These are phyloP conservation scores for Oncorhynchus masou DNA, from an alignment of 2,113 vertebrate species.

Conservation along the genomic window DNA sequence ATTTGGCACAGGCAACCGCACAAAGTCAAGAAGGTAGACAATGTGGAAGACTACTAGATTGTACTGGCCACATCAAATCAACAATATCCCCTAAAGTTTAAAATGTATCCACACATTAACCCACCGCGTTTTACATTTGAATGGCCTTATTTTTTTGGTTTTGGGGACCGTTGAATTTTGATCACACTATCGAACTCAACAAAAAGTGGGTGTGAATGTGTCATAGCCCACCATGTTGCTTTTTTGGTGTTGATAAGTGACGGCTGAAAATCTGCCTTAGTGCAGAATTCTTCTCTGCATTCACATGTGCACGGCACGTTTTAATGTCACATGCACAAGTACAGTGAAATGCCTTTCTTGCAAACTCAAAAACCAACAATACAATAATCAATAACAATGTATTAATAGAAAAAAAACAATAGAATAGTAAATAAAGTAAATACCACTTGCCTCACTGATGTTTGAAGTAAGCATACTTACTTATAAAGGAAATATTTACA, in stretches of 20 bases:
- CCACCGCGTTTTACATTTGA: too few species aligned
- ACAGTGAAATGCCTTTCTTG: too few species aligned
- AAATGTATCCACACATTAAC: neutral
- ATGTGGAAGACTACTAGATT: neutral
- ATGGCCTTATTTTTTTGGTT: neutral
- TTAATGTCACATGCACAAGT: too few species aligned
- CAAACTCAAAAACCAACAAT: too few species aligned
- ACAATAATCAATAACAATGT: too few species aligned
- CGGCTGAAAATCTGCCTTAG: constrained; percentile 36
- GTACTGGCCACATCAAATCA: neutral
- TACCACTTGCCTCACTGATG: too few species aligned
- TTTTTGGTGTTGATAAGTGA: constrained; percentile 22
- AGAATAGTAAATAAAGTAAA: too few species aligned
- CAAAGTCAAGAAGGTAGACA: too few species aligned
- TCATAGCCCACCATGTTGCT: neutral
- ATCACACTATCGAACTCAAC: neutral
- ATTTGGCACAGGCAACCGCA: too few species aligned
- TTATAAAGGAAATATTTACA: too few species aligned
- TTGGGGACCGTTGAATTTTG: neutral
- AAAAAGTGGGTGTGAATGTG: neutral
- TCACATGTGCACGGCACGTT: constrained; percentile 4
- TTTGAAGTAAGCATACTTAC: too few species aligned
- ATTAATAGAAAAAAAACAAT: too few species aligned
- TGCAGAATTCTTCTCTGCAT: constrained; percentile 38
- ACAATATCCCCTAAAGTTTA: neutral